phyloP scores from a whole-genome alignment of 2,113 vertebrate species.

The Cinclus cinclus region DNA sequence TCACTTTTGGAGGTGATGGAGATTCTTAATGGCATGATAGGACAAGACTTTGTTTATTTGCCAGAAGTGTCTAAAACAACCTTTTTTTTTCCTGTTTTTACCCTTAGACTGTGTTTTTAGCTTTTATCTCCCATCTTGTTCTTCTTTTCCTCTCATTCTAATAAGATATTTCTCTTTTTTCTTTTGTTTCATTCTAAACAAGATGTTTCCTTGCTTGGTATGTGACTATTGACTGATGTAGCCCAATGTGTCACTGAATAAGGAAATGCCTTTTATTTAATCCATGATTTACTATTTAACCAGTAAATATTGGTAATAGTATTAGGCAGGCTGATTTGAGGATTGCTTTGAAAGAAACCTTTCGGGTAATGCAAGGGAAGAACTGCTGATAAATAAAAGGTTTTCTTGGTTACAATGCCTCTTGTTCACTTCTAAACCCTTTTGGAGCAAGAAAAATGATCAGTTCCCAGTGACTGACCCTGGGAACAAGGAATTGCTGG shows the following conservation, averaged over 20 bases:
- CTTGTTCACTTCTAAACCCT: not conserved
- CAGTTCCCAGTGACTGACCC: not conserved
- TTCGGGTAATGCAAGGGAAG: not conserved
- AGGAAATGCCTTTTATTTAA: not conserved
- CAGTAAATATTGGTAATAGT: not conserved
- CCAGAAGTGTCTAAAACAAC: not conserved
- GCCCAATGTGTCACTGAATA: not conserved
- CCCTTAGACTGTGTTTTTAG: not conserved
- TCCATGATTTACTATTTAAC: not conserved
- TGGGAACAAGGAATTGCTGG: not conserved
- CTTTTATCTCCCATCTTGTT: rapidly evolving
- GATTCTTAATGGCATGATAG: not conserved
- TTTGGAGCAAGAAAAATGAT: not conserved
- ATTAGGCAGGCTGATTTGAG: not conserved
- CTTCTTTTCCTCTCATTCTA: not conserved
- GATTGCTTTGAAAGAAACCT: not conserved
- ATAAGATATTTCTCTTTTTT: not conserved
- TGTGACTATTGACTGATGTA: not conserved
- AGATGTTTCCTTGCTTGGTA: not conserved
- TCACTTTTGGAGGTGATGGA: not conserved
- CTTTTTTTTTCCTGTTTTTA: not conserved
- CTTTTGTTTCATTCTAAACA: not conserved
- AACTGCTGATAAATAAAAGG: not conserved
- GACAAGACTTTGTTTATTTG: not conserved
- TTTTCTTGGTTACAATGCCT: not conserved